A percentile compares a stretch with the other conserved stretches of the same genome.
Evolutionary conservation across 2,113 vertebrate species (phyloP).

Genomic region (Salvelinus namaycush): DNA sequence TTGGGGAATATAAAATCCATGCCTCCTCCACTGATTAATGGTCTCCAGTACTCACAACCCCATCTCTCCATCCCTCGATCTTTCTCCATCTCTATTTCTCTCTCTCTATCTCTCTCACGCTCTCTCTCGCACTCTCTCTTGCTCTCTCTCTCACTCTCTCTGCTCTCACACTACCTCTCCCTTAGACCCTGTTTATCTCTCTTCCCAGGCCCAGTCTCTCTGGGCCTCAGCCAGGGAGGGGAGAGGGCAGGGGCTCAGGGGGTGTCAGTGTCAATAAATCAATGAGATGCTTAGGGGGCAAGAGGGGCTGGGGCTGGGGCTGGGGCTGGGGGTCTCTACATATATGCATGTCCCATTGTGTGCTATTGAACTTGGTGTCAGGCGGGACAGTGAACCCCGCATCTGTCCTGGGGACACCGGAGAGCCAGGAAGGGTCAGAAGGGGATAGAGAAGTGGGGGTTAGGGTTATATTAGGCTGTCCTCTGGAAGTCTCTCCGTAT

Average conservation of each 20-base stretch:
- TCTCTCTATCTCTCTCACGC: background rate
- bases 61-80: background rate
- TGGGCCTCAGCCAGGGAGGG: background rate
- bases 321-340: constrained; percentile 30
- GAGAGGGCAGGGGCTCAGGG: constrained; percentile 17
- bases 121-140: background rate
- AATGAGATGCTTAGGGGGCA: constrained; percentile 60
- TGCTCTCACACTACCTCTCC: background rate
- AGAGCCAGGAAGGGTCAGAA: background rate
- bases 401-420: constrained; percentile 32
- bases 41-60: constrained; percentile 13
- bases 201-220: background rate
- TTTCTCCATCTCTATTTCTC: background rate
- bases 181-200: background rate
- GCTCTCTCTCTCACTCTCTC: background rate
- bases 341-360: constrained; percentile 61
- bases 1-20: constrained; percentile 16
- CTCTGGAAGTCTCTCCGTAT: background rate
- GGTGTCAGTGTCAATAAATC: constrained; percentile 60
- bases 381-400: constrained; percentile 32
- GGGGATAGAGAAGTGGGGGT: background rate
- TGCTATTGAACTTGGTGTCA: constrained; percentile 38
- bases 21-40: constrained; percentile 51
- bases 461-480: background rate
- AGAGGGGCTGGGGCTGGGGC: constrained; percentile 9